Percentiles rank a stretch among this genome's conserved stretches.
Evolutionary conservation across 2,888 invertebrate genomes (phyloP).

Genomic region (Congeria kusceri): DNA sequence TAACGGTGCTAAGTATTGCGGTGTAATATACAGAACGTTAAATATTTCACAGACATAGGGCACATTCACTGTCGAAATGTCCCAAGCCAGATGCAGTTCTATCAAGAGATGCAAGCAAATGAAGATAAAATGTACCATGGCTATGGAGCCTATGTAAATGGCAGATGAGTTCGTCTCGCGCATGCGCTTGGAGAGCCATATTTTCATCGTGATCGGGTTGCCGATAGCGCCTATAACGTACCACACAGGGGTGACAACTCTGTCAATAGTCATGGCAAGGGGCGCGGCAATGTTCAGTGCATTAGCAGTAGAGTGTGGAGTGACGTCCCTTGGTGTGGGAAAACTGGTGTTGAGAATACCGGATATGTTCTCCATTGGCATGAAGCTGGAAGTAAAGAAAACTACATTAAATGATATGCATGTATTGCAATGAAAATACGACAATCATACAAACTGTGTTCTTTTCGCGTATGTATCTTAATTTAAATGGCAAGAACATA

Average conservation of each 20-base stretch:
- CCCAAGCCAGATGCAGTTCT: conserved; percentile 84
- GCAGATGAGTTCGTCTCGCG: conserved; percentile 84
- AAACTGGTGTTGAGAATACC: conserved; percentile 43
- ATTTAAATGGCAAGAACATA: too few species aligned
- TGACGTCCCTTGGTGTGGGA: conserved; percentile 8
- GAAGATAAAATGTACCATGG: conserved; percentile 81
- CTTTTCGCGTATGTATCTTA: too few species aligned
- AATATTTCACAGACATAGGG: conserved; percentile 80
- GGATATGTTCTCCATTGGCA: conserved; percentile 57
- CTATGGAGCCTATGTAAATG: conserved; percentile 83
- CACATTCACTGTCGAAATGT: conserved; percentile 73
- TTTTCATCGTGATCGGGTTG: conserved; percentile 82
- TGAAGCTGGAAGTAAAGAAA: conserved; percentile 36
- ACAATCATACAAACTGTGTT: too few species aligned
- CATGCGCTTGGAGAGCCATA: conserved; percentile 82
- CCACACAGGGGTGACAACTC: conserved; percentile 82
- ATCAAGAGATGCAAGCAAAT: conserved; percentile 80
- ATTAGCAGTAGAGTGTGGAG: conserved; percentile 49
- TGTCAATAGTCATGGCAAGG: conserved; percentile 76
- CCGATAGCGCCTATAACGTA: conserved; percentile 82
- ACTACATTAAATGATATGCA: background rate
- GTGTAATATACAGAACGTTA: conserved; percentile 77
- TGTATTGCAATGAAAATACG: too few species aligned
- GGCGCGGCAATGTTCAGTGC: conserved; percentile 71
- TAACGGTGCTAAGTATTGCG: conserved; percentile 83